Base-by-base conservation (phyloP, 2,888 invertebrate species). In the Anagyrus pseudococci region DNA sequence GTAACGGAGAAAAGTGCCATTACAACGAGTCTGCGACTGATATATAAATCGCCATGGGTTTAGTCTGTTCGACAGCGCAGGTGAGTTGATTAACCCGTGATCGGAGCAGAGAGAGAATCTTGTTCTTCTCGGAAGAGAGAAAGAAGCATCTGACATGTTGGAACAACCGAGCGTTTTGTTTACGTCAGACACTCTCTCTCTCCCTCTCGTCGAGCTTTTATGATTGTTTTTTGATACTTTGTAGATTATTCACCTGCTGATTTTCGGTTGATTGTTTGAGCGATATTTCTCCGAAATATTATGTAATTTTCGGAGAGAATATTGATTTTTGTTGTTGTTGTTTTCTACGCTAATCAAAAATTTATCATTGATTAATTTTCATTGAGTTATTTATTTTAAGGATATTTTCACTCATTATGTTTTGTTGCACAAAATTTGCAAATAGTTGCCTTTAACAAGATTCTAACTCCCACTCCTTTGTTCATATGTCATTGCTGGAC, bases 61-160 rank as follows among this genome's bases (percentile, higher is more conserved):
- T 79, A 29, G 65, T 73, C 57, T 79, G 78, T 54, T 79, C 79
- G 2, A 74, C 79, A 46, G 77, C 79, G 58, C 78, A 78, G 78
- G 79, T 79, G 19, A 58, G 47, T 26, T 23, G 10, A 15, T 2
- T 37, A 2, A 13, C 33, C 15, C 2, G 33, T 37, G 33, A 4
- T 37, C 33, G 8, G 2, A 13, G 33, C 2, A 13, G 2, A 4
- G 2, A 37, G 15, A 10, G 8, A 37, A 37, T 37, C 33, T 29
- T 10, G 33, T 59, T 46, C 22, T 66, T 49, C 59, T 49, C 48
- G 48, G 55, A 22, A 33, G 19, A 17, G 7, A 4, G 43, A 7
- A n/a, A 15, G 10, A 49, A 52, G 10, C 10, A 26, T 46, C 62
- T 66, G 62, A 66, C 58, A 67, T 67, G 54, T 61, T 63, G 55